Base-by-base conservation (phyloP, 2,113 vertebrate genomes). In the Nerophis ophidion region DNA sequence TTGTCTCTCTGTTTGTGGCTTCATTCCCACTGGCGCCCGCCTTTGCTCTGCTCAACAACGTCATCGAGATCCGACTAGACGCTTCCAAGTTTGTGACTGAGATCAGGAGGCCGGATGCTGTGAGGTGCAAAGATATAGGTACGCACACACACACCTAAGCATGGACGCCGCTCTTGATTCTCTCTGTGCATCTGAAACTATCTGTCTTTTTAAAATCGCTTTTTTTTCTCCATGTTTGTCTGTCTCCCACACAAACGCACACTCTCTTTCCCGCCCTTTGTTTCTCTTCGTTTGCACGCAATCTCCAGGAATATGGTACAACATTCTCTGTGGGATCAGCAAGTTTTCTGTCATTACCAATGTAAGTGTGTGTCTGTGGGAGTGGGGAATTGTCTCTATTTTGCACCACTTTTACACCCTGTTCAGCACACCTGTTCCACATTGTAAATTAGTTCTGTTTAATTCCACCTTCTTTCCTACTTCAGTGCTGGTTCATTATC, bases 281-380 rank as follows among this genome's bases (percentile, higher is more conserved):
- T 38, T 55, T 55, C 15, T 55, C 5, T 72, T 63, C 65, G 59
- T 72, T 60, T 36, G 13, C 70, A 58, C 69, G 66, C 78, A 48
- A 10, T 77, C 67, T 84, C 44, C 89, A 99, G 97, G 97, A 70
- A 97, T 99, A 89, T 99, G 97, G 96, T 96, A 92, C 89, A 91
- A 98, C 86, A 95, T 99, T 87, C 90, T 99, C 71, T 94, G 90
- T 64, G 89, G 93, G 61, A 97, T 99, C 70, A 97, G 96, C 86
- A 99, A 98, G 81, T 93, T 99, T 83, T 95, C 95, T 48, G 95
- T 99, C 72, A 98, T 98, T 86, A 99, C 94, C 86, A 99, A 98
- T 70, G 97, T 98, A 90, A 97, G 97, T 95, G 84, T 76, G 55
- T 54, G 46, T 44, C 48, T 64, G 26, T 65, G 33, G 62, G 58